Evolutionary conservation across 2,888 invertebrate genomes (phyloP), one percentile per base, ranked within the genome.

Genomic region (Trachelus stipa): DNA sequence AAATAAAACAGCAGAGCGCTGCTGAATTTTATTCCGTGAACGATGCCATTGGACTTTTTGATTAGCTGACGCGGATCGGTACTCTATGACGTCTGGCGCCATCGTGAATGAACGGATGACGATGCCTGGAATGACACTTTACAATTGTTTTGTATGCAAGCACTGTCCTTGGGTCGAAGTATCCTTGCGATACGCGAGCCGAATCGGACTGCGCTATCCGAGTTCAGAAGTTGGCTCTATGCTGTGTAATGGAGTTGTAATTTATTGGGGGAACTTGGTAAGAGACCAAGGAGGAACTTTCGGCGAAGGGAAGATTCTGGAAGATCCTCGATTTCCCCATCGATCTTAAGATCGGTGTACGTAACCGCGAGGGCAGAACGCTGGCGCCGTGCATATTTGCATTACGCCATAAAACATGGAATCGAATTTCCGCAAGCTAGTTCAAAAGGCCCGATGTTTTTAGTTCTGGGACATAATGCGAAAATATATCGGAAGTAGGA

Each of bases 321-420:
- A 56, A 56, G 56, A 56, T 56, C 56, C 56, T 23, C 56, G 23
- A 56, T 56, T 23, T 56, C 9, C 56, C 23, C 56, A 56, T 56
- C 23, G 56, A 56, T 56, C 56, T 56, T 56, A 56, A 23, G 23
- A 56, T 2, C 23, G 56, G 56, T 56, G 56, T 56, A 23, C 23
- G 56, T 23, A 56, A 9, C 56, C 23, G 23, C 0, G 56, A 56
- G 23, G 56, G 56, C 6, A 23, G 77, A 23, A 74, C 75, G 77
- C 78, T 77, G 82, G 81, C 82, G 82, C 82, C 82, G 73, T 56
- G 79, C 75, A 82, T 56, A 56, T 82, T 82, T 80, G 80, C 79
- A 78, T 82, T 80, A 81, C 80, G 82, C 78, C 79, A 81, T 77
- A 76, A 74, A 76, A 69, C 56, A 76, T 76, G 79, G 78, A 81